These are phyloP conservation scores for Leptocoma aspasia DNA, from an alignment of 2,113 vertebrate genomes.

Conservation along the genomic window DNA sequence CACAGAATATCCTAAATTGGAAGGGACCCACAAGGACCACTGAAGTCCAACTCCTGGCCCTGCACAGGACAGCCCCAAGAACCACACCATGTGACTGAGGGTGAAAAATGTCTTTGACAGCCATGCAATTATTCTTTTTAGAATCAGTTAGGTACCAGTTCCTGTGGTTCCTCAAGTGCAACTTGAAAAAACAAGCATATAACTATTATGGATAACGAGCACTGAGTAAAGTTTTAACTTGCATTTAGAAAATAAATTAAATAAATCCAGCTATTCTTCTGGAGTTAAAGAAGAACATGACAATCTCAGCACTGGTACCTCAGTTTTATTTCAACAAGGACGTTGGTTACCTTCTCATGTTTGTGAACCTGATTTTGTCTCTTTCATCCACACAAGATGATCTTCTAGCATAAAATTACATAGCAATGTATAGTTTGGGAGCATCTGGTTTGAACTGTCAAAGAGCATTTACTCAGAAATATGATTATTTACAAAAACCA, in stretches of 20 bases:
- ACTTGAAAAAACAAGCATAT: not conserved
- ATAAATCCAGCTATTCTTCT: not conserved
- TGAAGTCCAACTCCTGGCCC: not conserved
- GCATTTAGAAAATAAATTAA: not conserved
- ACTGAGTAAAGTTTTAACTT: not conserved
- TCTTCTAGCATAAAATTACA: not conserved
- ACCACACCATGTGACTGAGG: not conserved
- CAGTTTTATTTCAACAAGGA: not conserved
- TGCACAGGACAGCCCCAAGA: not conserved
- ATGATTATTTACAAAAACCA: not conserved
- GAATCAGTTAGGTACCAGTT: not conserved
- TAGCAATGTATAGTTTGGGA: not conserved
- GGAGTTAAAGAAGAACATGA: not conserved
- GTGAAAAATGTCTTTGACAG: not conserved
- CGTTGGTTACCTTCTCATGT: rapidly evolving
- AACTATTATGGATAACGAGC: not conserved
- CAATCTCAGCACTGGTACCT: not conserved
- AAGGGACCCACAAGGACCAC: not conserved
- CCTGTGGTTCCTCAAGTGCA: not conserved
- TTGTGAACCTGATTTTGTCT: not conserved
- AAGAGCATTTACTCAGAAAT: not conserved
- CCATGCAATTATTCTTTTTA: not conserved
- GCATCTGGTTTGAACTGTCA: not conserved
- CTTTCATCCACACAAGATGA: not conserved
- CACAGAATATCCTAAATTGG: not conserved